Base-by-base conservation (phyloP, 2,797 vertebrate genomes). In the Adelosebastes latens region DNA sequence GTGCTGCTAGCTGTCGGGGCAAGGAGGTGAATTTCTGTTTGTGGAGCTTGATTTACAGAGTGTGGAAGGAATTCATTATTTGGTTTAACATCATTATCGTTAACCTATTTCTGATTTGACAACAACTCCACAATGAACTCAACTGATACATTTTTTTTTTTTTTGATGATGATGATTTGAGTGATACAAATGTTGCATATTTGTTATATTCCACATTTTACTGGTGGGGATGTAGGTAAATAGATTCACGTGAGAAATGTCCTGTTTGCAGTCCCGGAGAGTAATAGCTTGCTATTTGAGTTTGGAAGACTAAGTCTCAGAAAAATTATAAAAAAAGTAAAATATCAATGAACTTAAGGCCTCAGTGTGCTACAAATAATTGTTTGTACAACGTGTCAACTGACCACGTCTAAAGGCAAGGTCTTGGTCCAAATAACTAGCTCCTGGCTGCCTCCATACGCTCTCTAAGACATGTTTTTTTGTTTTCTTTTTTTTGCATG, bases 1-100 rank as follows among this genome's bases (percentile, higher is more conserved):
- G 89, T 88, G 83, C 88, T 89, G 79, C 84, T 82, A 79, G 92
- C 81, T 92, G 87, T 81, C 72, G 73, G 91, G 87, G 72, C 39
- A 81, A 69, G 58, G 79, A 90, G 84, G 80, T 90, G 85, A 71
- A 81, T 87, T 72, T 83, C 66, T 80, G 64, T 77, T 83, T 85
- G 85, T 74, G 60, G 67, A 52, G 70, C 63, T 60, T 69, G 62
- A 81, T 81, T 77, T 84, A 60, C 60, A 75, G 79, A 75, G 22
- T 71, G 80, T 75, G 86, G 73, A 79, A 69, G 73, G 67, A 86
- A 91, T 85, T 84, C 78, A 85, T 85, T 56, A 73, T 71, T 79
- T 84, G 39, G 58, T 81, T 77, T 68, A 82, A 80, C 24, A 59
- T 68, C 68, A 88, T 55, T 27, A 42, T 42, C 25, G n/a, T 29